Base-by-base conservation (phyloP, 2,797 vertebrate species). In the Acanthopagrus latus region DNA sequence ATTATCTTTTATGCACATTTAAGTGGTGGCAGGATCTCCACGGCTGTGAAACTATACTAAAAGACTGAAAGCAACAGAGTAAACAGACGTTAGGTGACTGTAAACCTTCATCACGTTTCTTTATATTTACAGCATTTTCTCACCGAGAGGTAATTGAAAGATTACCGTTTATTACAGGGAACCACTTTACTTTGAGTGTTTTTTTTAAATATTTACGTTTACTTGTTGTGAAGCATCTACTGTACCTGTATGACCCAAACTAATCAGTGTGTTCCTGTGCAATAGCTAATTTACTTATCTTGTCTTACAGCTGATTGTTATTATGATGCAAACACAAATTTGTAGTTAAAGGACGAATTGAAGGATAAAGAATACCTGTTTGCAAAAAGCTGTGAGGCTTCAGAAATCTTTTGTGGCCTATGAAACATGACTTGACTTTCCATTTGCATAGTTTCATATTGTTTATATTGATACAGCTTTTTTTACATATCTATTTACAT, bases 81-180 rank as follows among this genome's bases (percentile, higher is more conserved):
- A 73, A 81, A 76, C 43, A 64, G 23, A 27, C 14, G 38, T 77
- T 62, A 29, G 29, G 29, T 4, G 29, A 68, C 62, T 29, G 33
- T 76, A 69, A 78, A 78, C 47, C 27, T 5, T 51, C 66, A 3
- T 48, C 50, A 41, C 5, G 54, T 18, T 43, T 27, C 17, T 43
- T 12, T n/a, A 59, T 27, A 52, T 76, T 78, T 59, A 59, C 33
- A 51, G 43, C 68, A 21, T 52, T 20, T 47, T 54, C 21, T 67
- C 12, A 18, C 14, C 51, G 14, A 64, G 52, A 46, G 18, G 50
- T 25, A 20, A 71, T 63, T 56, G 57, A 76, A 56, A 56, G 64
- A 64, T n/a, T 55, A 44, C 66, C 2, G 2, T 71, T 77, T 57
- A 71, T 85, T 27, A 74, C 51, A 76, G 74, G 74, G 8, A 76